Evolutionary conservation across 2,888 invertebrate genomes (phyloP).

Genomic region (Agrochola litura): DNA sequence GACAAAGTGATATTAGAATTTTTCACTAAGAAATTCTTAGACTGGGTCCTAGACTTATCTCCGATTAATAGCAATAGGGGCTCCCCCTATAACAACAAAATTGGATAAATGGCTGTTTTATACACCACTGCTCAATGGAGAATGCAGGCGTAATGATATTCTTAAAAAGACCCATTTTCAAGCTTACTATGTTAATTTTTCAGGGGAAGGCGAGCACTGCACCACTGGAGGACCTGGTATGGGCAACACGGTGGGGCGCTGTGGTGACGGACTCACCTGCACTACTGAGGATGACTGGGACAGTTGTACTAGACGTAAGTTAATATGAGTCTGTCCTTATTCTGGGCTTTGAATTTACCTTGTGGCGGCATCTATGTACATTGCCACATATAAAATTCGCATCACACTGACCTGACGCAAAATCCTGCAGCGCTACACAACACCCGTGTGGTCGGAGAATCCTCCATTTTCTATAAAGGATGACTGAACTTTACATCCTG

Average conservation of each 20-base stretch:
- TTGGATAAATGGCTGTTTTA: too few relatives aligned
- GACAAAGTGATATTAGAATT: too few relatives aligned
- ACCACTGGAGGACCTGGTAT: constrained; percentile 88
- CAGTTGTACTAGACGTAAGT: constrained; percentile 88
- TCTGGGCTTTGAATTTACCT: background rate
- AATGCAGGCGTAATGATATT: background rate
- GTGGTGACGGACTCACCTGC: constrained; percentile 91
- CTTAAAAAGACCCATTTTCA: background rate
- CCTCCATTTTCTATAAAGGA: too few relatives aligned
- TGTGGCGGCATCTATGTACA: too few relatives aligned
- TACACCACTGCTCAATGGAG: background rate
- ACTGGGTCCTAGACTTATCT: background rate
- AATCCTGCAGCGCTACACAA: too few relatives aligned
- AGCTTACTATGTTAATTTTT: constrained; percentile 50
- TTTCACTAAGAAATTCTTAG: too few relatives aligned
- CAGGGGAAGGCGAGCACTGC: constrained; percentile 89
- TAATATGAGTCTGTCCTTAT: background rate
- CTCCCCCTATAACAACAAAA: too few relatives aligned
- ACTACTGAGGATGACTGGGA: constrained; percentile 71
- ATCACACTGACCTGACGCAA: too few relatives aligned
- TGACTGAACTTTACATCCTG: too few relatives aligned
- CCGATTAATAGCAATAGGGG: background rate
- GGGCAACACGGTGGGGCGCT: constrained; percentile 89
- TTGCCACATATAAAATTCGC: too few relatives aligned
- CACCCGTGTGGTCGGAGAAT: too few relatives aligned